Evolutionary conservation across 2,113 vertebrate species (phyloP).

Genomic region (Spheniscus mendiculus): DNA sequence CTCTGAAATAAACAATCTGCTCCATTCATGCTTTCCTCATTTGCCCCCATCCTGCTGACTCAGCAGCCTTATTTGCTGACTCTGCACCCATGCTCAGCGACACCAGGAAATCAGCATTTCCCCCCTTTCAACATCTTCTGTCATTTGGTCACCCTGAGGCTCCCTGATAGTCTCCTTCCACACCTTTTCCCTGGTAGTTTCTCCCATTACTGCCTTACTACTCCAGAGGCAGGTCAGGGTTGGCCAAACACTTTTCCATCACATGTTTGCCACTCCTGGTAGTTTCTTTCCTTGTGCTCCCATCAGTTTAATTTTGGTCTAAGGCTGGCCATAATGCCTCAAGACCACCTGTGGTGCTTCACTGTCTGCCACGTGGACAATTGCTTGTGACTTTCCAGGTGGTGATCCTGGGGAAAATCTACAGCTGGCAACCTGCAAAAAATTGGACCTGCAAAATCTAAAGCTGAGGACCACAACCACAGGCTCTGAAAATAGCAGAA

Average conservation of each 20-base stretch:
- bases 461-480: neutral
- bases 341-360: neutral
- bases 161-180: neutral
- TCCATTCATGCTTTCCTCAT: neutral
- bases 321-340: neutral
- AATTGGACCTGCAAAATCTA: neutral
- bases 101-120: neutral
- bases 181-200: neutral
- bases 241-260: neutral
- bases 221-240: neutral
- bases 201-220: neutral
- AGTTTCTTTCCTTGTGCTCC: neutral
- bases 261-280: neutral
- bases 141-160: neutral
- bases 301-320: neutral
- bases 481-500: neutral
- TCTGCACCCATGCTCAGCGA: neutral
- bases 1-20: neutral
- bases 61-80: neutral
- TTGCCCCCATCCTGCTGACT: neutral
- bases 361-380: neutral
- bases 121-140: neutral
- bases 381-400: neutral
- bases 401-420: neutral
- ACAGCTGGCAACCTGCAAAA: neutral